phyloP scores from a whole-genome alignment of 2,888 invertebrate genomes.

The Dendrolimus pini region DNA sequence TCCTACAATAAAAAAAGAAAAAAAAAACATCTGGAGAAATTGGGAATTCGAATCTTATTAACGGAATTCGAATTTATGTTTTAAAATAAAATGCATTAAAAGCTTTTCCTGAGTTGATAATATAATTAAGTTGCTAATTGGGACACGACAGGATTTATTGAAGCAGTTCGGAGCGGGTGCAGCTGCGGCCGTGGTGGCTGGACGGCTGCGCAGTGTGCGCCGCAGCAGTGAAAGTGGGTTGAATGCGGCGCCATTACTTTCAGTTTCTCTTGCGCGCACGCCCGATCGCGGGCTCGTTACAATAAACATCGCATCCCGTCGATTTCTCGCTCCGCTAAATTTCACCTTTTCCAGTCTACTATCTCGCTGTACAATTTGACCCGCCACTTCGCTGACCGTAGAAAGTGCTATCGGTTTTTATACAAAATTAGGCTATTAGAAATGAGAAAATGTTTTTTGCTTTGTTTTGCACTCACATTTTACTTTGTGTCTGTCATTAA shows the following conservation, averaged over 20 bases:
- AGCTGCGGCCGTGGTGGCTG: constrained; percentile 7
- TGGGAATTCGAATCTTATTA: too few relatives aligned
- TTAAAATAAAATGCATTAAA: too few relatives aligned
- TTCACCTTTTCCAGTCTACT: constrained; percentile 70
- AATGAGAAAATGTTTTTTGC: neutral
- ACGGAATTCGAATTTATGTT: too few relatives aligned
- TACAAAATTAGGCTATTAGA: constrained; percentile 22
- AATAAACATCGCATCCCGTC: constrained; percentile 74
- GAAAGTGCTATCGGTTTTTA: constrained; percentile 44
- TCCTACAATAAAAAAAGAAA: too few relatives aligned
- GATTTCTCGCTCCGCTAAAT: constrained; percentile 74
- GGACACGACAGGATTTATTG: neutral
- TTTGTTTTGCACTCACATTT: neutral
- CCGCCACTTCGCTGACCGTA: constrained; percentile 38
- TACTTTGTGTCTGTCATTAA: neutral
- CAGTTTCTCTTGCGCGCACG: constrained; percentile 71
- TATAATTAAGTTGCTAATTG: neutral
- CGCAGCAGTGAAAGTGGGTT: constrained; percentile 73
- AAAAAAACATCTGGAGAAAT: too few relatives aligned
- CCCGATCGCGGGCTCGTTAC: constrained; percentile 67
- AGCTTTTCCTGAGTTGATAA: too few relatives aligned
- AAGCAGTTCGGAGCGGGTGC: neutral
- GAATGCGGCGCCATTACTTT: constrained; percentile 72
- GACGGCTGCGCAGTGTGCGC: constrained; percentile 30
- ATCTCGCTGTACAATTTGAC: constrained; percentile 54